These are phyloP conservation scores for Lasioglossum villosulum DNA, from an alignment of 2,888 invertebrate species.

Conservation along the genomic window DNA sequence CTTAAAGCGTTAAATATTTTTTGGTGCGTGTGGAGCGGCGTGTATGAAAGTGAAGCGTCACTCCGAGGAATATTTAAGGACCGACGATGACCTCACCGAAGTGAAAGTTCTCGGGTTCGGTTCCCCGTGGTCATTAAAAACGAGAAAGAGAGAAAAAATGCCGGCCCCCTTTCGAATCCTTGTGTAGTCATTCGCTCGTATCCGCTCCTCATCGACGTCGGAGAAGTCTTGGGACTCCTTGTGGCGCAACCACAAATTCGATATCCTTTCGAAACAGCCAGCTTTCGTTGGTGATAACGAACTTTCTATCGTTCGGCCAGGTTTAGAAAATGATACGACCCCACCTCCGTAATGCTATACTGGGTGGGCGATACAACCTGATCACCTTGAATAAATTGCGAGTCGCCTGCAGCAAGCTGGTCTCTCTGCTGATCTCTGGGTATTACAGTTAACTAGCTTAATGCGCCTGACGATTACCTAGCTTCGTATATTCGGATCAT, in stretches of 20 bases:
- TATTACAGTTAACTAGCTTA: neutral
- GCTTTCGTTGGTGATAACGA: neutral
- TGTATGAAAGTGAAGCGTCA: constrained; percentile 78
- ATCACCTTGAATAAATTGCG: constrained; percentile 1
- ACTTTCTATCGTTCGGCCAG: no score
- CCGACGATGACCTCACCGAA: constrained; percentile 76
- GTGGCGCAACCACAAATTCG: constrained; percentile 33
- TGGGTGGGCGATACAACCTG: neutral
- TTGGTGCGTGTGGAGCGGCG: constrained; percentile 42
- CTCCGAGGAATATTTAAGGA: constrained; percentile 76
- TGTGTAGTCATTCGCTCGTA: constrained; percentile 35
- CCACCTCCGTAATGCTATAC: neutral
- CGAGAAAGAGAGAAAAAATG: constrained; percentile 37
- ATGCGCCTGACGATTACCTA: neutral
- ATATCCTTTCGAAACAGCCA: constrained; percentile 27
- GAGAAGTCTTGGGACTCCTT: constrained; percentile 33
- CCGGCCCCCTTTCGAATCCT: constrained; percentile 59
- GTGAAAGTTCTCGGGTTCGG: constrained; percentile 77
- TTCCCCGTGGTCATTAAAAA: constrained; percentile 48
- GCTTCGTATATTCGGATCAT: neutral
- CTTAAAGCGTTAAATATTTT: constrained; percentile 11
- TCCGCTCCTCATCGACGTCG: constrained; percentile 61
- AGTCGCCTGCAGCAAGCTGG: neutral
- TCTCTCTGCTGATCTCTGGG: neutral
- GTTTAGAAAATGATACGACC: neutral